Evolutionary conservation across 2,113 vertebrate species (phyloP), one percentile per base, ranked within the genome.

Genomic region (Protobothrops mucrosquamatus): DNA sequence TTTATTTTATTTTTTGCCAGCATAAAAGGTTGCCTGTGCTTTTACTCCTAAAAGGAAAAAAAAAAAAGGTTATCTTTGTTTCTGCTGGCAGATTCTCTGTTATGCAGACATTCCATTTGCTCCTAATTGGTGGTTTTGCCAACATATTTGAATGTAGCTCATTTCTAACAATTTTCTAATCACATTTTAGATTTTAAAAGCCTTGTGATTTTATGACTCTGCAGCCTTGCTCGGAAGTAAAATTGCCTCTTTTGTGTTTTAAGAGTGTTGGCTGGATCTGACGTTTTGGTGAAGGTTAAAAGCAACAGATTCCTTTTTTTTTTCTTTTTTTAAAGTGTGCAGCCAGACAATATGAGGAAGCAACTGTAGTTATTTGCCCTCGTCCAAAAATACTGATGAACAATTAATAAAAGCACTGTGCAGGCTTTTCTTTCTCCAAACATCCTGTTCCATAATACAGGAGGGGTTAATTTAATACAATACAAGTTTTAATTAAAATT

Each of bases 111-210:
- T 87, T 54, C 48, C 39, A 2, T 61, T 93, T 93, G 18, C 57
- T 64, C 26, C 39, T 93, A 86, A 48, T 85, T 86, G 86, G 48
- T 69, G 57, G 69, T 51, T 91, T 39, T 81, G 26, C 91, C 88
- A 94, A 46, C 18, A 54, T 34, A n/a, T 59, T 57, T 64, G n/a
- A 57, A 88, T 18, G 61, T 26, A 64, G 86, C 69, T 92, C 91
- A 86, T 86, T 89, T 91, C 88, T 81, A 48, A 91, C 51, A 88
- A 81, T 85, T 93, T 93, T 89, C 54, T 34, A 87, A 48, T 89
- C 88, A 64, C 34, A 26, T 92, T 54, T 92, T 81, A 9, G 20
- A 48, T 52, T 55, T 90, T 89, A 81, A 88, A 64, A 86, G n/a
- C 29, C 10, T 91, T 48, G 18, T 6, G 2, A 39, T 69, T 87